Conservation (phyloP, 2,888 invertebrate species). For the Myopa tessellatipennis region DNA sequence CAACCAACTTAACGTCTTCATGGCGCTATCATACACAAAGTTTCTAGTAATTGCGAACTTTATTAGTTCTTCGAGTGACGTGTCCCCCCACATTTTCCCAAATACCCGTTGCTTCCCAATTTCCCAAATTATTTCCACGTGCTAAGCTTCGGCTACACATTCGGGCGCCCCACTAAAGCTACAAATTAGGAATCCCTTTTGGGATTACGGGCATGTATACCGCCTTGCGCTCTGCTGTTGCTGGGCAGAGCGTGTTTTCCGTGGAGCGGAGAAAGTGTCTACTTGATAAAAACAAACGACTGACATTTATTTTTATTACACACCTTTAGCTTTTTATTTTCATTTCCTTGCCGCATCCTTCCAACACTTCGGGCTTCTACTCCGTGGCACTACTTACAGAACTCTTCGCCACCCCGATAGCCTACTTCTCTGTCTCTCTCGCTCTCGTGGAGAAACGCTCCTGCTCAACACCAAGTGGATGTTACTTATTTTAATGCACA, state of each 20-base stretch:
- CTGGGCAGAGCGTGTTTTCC: background rate
- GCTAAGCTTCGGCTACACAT: constrained; percentile 27
- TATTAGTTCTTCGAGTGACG: constrained; percentile 18
- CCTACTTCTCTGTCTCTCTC: background rate
- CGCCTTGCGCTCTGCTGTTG: background rate
- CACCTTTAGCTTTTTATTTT: constrained; percentile 61
- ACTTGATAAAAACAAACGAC: constrained; percentile 65
- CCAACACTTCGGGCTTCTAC: background rate
- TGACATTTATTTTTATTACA: constrained; percentile 69
- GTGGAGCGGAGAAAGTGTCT: constrained; percentile 37
- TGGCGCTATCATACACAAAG: constrained; percentile 7
- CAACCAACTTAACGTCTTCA: too few species aligned
- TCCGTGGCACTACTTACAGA: background rate
- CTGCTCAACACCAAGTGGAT: constrained; percentile 50
- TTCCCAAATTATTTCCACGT: constrained; percentile 10
- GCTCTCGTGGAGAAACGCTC: background rate
- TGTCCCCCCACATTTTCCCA: background rate
- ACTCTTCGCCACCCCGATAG: too few species aligned
- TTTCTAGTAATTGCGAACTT: constrained; percentile 27
- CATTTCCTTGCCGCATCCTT: constrained; percentile 42
- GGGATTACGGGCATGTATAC: constrained; percentile 49
- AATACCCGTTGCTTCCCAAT: background rate
- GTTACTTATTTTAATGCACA: constrained; percentile 65
- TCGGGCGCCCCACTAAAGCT: constrained; percentile 44
- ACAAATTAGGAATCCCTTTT: constrained; percentile 57